Evolutionary conservation across 2,888 invertebrate species (phyloP), one percentile per base, ranked within the genome.

Genomic region (Spisula solida): DNA sequence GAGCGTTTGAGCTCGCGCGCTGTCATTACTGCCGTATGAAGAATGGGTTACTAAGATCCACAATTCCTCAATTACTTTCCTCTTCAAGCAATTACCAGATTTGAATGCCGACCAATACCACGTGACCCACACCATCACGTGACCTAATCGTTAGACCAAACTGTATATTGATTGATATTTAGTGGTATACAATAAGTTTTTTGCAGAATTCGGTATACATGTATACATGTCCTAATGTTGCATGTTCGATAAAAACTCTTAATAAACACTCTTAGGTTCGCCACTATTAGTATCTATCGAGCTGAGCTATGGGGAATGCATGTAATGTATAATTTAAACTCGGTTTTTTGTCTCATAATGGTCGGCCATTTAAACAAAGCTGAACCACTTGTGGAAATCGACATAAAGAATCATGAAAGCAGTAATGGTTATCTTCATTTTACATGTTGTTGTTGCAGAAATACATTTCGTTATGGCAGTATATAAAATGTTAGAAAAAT

Each of bases 51-150:
- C 31, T 75, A 75, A 75, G 75, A 75, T 75, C 75, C 75, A 16
- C 75, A 75, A 75, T 31, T 31, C 34, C 34, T 75, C 29, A 75
- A 75, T 75, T 75, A 75, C 75, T 75, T 25, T 75, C 34, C 75
- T 34, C 75, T 75, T 75, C 75, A 75, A 75, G 25, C 75, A 75
- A 75, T 75, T 75, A 75, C 75, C 75, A 34, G 75, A 75, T 75
- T 75, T 75, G 75, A 34, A 75, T 75, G 34, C 75, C 31, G 34
- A 75, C 29, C 75, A 75, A 18, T 16, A 14, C 31, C 75, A 75
- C 75, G 75, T 75, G 75, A 75, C 75, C 25, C 14, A 1, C 34
- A 1, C 18, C 18, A 34, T 34, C 75, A 34, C 75, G 75, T 75
- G 75, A 34, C 14, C 14, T 75, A 34, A 31, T 75, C 75, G 16